A percentile compares a stretch with the other conserved stretches of the same genome.
Evolutionary conservation across 2,888 invertebrate genomes (phyloP).

Genomic region (Gymnoscelis rufifasciata): DNA sequence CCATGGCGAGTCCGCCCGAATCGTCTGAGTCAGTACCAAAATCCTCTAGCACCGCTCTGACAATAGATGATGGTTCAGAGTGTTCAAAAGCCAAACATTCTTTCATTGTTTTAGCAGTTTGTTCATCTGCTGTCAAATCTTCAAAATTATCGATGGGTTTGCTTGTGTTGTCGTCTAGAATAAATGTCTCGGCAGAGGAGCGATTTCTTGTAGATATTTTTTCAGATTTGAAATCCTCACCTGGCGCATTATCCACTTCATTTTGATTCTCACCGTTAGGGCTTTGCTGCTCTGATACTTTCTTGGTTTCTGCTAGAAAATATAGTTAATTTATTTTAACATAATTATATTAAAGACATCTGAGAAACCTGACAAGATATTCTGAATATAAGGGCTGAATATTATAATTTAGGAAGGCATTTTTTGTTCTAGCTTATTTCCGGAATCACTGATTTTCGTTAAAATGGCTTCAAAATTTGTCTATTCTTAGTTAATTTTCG

Average conservation of each 20-base stretch:
- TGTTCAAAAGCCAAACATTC: conserved; percentile 50
- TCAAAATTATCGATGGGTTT: conserved; percentile 47
- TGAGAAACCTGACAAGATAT: too few species aligned
- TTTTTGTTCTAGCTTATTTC: too few species aligned
- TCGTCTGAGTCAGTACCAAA: conserved; percentile 54
- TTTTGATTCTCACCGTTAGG: conserved; percentile 37
- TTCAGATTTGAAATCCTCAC: conserved; percentile 56
- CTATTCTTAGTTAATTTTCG: too few species aligned
- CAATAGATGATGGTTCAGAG: conserved; percentile 54
- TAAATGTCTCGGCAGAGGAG: conserved; percentile 62
- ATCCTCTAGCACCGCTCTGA: conserved; percentile 57
- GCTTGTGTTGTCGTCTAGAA: conserved; percentile 34
- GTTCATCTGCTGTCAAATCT: conserved; percentile 46
- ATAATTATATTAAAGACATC: too few species aligned
- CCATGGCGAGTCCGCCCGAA: conserved; percentile 31
- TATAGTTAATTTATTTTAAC: neutral
- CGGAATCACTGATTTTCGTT: too few species aligned
- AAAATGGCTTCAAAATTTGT: too few species aligned
- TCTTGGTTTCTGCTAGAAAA: conserved; percentile 40
- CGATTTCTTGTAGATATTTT: conserved; percentile 47
- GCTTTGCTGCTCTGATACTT: conserved; percentile 35
- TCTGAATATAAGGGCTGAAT: too few species aligned
- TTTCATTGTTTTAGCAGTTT: conserved; percentile 46
- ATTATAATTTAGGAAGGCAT: too few species aligned
- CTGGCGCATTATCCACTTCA: conserved; percentile 46